Evolutionary conservation across 2,113 vertebrate genomes (phyloP).

Genomic region (Prionailurus bengalensis): DNA sequence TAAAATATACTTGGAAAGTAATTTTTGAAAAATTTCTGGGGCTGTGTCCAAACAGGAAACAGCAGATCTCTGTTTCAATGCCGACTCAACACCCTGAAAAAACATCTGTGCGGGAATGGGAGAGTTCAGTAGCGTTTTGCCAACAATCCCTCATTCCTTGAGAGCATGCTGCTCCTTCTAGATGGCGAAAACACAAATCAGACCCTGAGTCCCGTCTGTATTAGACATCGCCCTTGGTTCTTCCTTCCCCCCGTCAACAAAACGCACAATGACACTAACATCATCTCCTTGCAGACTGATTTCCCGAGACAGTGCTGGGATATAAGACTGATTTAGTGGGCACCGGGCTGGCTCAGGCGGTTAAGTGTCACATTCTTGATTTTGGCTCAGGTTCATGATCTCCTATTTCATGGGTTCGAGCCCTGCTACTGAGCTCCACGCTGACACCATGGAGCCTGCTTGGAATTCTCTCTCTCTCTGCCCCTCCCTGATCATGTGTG

Average conservation of each 20-base stretch:
- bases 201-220: neutral
- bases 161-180: neutral
- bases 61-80: too few species aligned
- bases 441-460: too few species aligned
- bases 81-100: neutral
- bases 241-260: neutral
- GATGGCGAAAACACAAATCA: neutral
- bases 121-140: fast-evolving
- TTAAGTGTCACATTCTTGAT: too few species aligned
- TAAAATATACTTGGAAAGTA: neutral
- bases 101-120: neutral
- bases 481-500: too few species aligned
- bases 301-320: neutral
- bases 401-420: too few species aligned
- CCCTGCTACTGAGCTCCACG: too few species aligned
- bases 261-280: fast-evolving
- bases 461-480: too few species aligned
- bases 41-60: neutral
- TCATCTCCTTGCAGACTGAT: fast-evolving
- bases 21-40: neutral
- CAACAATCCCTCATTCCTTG: neutral
- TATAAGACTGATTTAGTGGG: neutral
- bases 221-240: fast-evolving
- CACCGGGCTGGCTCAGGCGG: too few species aligned
- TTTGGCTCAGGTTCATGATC: too few species aligned